A percentile compares a stretch with the other conserved stretches of the same genome.
Conservation (phyloP, 2,113 vertebrate genomes). For the Alosa alosa region DNA sequence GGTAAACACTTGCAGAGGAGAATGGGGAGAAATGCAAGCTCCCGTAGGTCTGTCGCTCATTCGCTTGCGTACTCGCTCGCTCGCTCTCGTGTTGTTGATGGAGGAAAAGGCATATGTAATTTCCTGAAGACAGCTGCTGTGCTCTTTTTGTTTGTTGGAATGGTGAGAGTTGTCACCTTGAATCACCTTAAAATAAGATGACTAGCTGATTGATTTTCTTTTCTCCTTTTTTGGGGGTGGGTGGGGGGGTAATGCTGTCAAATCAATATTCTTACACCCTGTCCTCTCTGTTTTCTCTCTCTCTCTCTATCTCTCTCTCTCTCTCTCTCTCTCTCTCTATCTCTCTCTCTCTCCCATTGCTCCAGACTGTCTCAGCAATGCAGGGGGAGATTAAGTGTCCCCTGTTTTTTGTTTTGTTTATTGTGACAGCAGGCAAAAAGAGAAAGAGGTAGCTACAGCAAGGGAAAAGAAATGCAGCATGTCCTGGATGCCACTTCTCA, state of each 20-base stretch:
- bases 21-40: neutral
- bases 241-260: neutral
- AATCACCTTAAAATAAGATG: conserved; percentile 56
- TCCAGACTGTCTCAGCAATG: conserved; percentile 39
- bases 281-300: neutral
- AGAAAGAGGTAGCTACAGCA: neutral
- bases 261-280: neutral
- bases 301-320: too few species aligned
- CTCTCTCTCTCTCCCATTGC: conserved; percentile 2
- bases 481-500: neutral
- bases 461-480: neutral
- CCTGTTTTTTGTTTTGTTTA: conserved; percentile 39
- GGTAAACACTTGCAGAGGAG: conserved; percentile 7
- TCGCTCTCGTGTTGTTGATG: neutral
- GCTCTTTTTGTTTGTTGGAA: conserved; percentile 40
- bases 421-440: conserved; percentile 30
- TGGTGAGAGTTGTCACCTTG: conserved; percentile 46
- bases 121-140: conserved; percentile 34
- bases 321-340: neutral
- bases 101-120: conserved; percentile 21
- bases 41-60: neutral
- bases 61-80: neutral
- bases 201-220: conserved; percentile 57
- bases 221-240: neutral
- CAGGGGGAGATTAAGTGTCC: conserved; percentile 44